These are phyloP conservation scores for Apodemia hepburni DNA, from an alignment of 2,888 invertebrate genomes.

Conservation along the genomic window DNA sequence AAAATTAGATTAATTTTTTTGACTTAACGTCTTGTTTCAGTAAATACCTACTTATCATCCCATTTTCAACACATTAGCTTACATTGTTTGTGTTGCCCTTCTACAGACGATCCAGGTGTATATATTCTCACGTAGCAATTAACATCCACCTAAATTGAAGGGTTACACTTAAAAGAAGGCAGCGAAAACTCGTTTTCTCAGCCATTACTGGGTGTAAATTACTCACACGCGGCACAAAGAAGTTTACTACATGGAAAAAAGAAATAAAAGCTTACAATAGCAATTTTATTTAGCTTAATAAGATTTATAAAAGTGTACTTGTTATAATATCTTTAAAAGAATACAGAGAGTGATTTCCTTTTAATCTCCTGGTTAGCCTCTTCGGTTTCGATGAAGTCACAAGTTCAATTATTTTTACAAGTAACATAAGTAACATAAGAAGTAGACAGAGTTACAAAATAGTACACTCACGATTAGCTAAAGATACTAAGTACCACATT, in stretches of 20 bases:
- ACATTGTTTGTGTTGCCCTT: constrained; percentile 10
- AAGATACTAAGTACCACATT: too few relatives aligned
- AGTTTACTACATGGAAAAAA: constrained; percentile 6
- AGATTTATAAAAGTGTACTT: neutral
- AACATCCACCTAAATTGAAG: constrained; percentile 61
- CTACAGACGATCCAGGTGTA: constrained; percentile 49
- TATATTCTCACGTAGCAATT: constrained; percentile 71
- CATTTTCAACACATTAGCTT: constrained; percentile 6
- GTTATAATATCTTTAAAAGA: neutral
- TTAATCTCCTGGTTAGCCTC: too few relatives aligned
- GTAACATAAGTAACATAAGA: too few relatives aligned
- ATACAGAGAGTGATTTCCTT: too few relatives aligned
- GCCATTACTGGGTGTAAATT: constrained; percentile 21
- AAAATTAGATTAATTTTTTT: too few relatives aligned
- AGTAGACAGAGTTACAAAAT: too few relatives aligned
- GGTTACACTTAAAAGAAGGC: constrained; percentile 58
- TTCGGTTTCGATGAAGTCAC: neutral
- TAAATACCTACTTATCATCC: neutral
- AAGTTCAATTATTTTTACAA: too few relatives aligned
- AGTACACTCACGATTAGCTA: too few relatives aligned
- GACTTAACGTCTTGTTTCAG: neutral
- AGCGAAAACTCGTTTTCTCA: constrained; percentile 37
- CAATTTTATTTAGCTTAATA: constrained; percentile 26
- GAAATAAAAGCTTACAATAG: constrained; percentile 22
- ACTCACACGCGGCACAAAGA: constrained; percentile 5